Base-by-base conservation (phyloP, 2,888 invertebrate species). In the Isoperla grammatica region DNA sequence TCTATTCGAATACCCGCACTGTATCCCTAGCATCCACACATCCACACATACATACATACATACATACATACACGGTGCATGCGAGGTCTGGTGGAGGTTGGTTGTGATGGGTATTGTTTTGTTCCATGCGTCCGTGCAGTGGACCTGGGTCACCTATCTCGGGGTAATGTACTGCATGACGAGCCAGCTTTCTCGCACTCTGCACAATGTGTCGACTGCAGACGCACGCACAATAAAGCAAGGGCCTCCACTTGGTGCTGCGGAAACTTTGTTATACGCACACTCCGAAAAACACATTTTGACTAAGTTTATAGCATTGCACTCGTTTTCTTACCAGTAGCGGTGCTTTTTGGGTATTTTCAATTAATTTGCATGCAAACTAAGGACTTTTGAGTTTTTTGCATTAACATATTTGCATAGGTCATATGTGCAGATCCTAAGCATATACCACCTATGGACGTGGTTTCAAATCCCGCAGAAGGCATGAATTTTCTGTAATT, bases 161-260 rank as follows among this genome's bases (percentile, higher is more conserved):
- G 82, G 74, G 83, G 83, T 82, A 84, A 83, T 76, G 83, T 83
- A 82, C 83, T 82, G 81, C 83, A 82, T 79, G 82, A 82, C 76
- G 77, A 76, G 65, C 66, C 65, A 74, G 74, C 65, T 50, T 58
- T 49, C 65, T 65, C 43, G 54, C 70, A 56, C 64, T 62, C 15
- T 61, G 66, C 40, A 65, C 68, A 58, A 59, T 66, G 64, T 61
- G 65, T 20, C 68, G 68, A 53, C 66, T 69, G 37, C 67, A 71
- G 55, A 67, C 70, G 56, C 42, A 45, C 48, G 19, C 72, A 68
- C 23, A 76, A 76, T 69, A 80, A 81, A 59, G 78, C 81, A 43
- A 79, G 84, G 67, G 83, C 84, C 62, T 82, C 84, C 65, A 84
- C 84, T 23, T 88, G 88, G 88, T 88, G 88, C 75, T 88, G 88